Base-by-base conservation (phyloP, 2,888 invertebrate species). In the Glaucopsyche alexis region DNA sequence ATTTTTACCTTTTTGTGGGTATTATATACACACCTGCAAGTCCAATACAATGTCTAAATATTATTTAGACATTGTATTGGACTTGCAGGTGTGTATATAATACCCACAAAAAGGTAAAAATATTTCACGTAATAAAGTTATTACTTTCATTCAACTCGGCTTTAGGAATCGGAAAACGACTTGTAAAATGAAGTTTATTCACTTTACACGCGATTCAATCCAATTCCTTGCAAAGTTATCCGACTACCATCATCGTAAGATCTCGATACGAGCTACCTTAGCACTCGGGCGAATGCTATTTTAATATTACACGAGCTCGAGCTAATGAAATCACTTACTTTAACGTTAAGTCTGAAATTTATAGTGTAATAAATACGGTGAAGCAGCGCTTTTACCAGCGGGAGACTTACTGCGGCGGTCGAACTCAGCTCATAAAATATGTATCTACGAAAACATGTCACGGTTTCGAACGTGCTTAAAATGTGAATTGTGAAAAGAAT, bases 321-420 rank as follows among this genome's bases (percentile, higher is more conserved):
- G 60, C 60, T 60, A 38, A 60, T 60, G 60, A 60, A 60, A 60
- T 60, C 60, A 60, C 60, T 60, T 38, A 14, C 60, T 60, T 5
- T 60, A 60, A 14, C 0, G 60, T 60, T 11, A 11, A 60, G 14
- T 60, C 29, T 60, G 13, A 14, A 60, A 60, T 60, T 60, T 60
- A 60, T 60, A 13, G 60, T 60, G 38, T 60, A 60, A 60, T 60
- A 60, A 60, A 60, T 60, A 60, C 19, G 29, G 29, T 19, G 38
- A 60, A 60, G 38, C 8, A 38, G 14, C 29, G 60, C 60, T 38
- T 60, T 60, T 60, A 60, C 60, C 60, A 38, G 60, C 60, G 38
- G 60, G 60, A 13, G 29, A 38, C 60, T 60, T 55, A 42, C 42
- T 42, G 42, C 8, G 13, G 11, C 29, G 13, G 60, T 29, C 38